Evolutionary conservation across 2,113 vertebrate species (phyloP).

Genomic region (Heterotilapia buettikoferi): DNA sequence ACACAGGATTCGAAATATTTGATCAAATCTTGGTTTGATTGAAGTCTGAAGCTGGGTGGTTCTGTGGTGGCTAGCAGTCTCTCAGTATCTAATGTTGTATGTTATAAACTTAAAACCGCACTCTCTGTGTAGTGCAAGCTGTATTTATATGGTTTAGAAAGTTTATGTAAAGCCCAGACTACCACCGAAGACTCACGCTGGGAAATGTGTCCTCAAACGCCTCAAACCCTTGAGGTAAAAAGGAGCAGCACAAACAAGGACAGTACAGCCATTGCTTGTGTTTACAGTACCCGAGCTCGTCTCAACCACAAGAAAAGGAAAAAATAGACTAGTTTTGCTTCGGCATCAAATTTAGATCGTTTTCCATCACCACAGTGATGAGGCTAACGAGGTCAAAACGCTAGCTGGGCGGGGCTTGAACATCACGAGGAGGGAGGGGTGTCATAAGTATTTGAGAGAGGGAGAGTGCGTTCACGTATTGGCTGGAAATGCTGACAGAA

Average conservation of each 20-base stretch:
- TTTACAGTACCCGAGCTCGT: neutral
- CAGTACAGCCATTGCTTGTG: neutral
- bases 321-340: neutral
- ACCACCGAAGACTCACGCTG: neutral
- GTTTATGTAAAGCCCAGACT: neutral
- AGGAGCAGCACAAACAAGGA: neutral
- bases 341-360: constrained; percentile 18
- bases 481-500: neutral
- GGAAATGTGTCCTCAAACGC: neutral
- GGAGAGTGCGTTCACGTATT: neutral
- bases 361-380: constrained; percentile 10
- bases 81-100: neutral
- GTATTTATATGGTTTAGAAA: neutral
- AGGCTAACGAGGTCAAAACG: constrained; percentile 7
- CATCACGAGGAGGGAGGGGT: neutral
- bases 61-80: neutral
- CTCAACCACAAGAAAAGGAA: neutral
- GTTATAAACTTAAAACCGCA: neutral
- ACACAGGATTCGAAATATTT: neutral
- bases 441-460: neutral
- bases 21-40: neutral
- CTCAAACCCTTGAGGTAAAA: neutral
- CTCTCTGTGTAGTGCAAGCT: neutral
- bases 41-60: neutral
- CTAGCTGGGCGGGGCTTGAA: neutral